These are phyloP conservation scores for Corapipo altera DNA, from an alignment of 2,113 vertebrate genomes.

Conservation along the genomic window DNA sequence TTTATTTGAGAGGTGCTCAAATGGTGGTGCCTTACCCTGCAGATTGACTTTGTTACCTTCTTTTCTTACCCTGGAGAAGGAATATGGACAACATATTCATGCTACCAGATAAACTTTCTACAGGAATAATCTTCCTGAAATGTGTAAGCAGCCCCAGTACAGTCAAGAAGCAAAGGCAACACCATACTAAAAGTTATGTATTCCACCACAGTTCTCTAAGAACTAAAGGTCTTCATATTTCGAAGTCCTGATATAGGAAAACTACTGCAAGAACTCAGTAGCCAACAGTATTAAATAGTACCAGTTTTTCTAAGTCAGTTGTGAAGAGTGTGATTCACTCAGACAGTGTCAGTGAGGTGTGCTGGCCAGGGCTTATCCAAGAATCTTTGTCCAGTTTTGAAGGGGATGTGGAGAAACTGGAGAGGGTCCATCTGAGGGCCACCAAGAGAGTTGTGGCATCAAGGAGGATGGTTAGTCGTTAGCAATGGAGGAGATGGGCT, in stretches of 20 bases:
- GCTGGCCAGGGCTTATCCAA: background rate
- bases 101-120: background rate
- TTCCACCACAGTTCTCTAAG: background rate
- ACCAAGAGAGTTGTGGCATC: background rate
- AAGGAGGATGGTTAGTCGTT: background rate
- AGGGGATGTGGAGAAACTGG: background rate
- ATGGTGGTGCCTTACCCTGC: background rate
- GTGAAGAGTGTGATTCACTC: background rate
- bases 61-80: background rate
- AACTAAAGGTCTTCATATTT: background rate
- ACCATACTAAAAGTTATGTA: background rate
- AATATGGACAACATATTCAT: background rate
- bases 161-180: background rate
- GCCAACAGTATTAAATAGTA: background rate
- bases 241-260: background rate
- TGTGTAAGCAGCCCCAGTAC: background rate
- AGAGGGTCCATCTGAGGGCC: background rate
- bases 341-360: background rate
- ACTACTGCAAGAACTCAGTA: background rate
- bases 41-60: background rate
- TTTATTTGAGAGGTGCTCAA: background rate
- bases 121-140: background rate
- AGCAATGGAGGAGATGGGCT: background rate
- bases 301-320: background rate
- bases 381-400: background rate